Evolutionary conservation across 2,113 vertebrate species (phyloP), one percentile per base, ranked within the genome.

Genomic region (Engraulis encrasicolus): DNA sequence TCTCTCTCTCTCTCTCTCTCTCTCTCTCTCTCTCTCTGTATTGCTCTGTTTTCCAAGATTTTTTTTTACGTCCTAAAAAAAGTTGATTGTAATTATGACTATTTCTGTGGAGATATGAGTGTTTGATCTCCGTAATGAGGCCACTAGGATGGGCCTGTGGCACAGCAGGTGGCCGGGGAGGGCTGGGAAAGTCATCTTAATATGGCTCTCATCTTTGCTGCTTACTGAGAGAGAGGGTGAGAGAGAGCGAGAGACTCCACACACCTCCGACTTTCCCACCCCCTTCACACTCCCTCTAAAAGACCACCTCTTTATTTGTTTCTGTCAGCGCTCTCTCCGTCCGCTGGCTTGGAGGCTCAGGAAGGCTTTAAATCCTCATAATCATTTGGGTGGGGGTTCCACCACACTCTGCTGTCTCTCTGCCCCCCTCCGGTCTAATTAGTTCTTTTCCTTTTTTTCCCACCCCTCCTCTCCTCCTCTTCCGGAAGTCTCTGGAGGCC

Each of bases 121-220:
- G 61, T 27, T 79, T 78, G 9, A 90, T 91, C 83, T 86, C 52
- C 86, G 90, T 91, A 89, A 91, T 89, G 50, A 85, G 82, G 83
- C 82, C 83, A 50, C 81, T 90, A 79, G 87, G 86, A 87, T 87
- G 85, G 87, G 84, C 87, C 86, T 89, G 34, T 50, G 14, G n/a
- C 81, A 66, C 86, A 78, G 85, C 84, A 58, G 78, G 84, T 74
- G 81, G 79, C 58, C 80, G 82, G 82, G 45, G 49, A 66, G 27
- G 58, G 38, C n/a, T 83, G 9, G n/a, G 85, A 78, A 77, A 78
- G 84, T 86, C 50, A 81, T 52, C 38, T 82, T 87, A 86, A 83
- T 86, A 48, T 61, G 2, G 80, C 84, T 23, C 23, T 12, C 4
- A 36, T 31, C n/a, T 4, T 74, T 4, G 12, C 5, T 34, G 66